Base-by-base conservation (phyloP, 2,888 invertebrate species). In the Dicyrtoma fusca region DNA sequence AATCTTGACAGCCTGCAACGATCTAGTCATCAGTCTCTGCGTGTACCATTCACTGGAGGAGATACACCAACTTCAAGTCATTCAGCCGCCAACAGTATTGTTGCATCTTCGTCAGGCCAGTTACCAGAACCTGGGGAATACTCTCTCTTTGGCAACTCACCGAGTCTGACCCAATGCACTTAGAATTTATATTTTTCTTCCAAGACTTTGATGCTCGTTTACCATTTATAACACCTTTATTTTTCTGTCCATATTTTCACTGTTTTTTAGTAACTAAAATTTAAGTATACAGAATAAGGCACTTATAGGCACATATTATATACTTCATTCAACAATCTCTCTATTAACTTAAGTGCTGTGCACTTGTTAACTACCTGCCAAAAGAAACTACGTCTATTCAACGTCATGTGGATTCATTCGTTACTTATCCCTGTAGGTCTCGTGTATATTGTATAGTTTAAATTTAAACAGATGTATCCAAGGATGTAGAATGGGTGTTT, bases 11-110 rank as follows among this genome's bases (percentile, higher is more conserved):
- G 64, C 44, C 55, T 79, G 5, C 78, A 76, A 64, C 53, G 69
- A 25, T 45, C 75, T 49, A 74, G 74, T 74, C 76, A 75, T 55
- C 76, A 77, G 44, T 69, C 80, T 42, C 75, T 80, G 25, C 75
- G 78, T 10, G 79, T 80, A 34, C 80, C 79, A 14, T 79, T 73
- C 64, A 64, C 75, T 14, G 73, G 72, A 13, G 51, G 63, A 47
- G 72, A 74, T n/a, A 61, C 72, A 11, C 74, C 71, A 6, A 64
- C 76, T 14, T 64, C 75, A 53, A 68, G 72, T 55, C 64, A 72
- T 42, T 34, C 25, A 11, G 25, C 25, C 19, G 21, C 64, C 10
- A 14, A n/a, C 57, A 62, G 64, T 66, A 61, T 65, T 53, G 45
- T 55, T 5, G 42, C 69, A 2, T 14, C 68, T 47, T 17, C 68